Conservation (phyloP, 2,113 vertebrate species). For the Paracanthobrama guichenoti region DNA sequence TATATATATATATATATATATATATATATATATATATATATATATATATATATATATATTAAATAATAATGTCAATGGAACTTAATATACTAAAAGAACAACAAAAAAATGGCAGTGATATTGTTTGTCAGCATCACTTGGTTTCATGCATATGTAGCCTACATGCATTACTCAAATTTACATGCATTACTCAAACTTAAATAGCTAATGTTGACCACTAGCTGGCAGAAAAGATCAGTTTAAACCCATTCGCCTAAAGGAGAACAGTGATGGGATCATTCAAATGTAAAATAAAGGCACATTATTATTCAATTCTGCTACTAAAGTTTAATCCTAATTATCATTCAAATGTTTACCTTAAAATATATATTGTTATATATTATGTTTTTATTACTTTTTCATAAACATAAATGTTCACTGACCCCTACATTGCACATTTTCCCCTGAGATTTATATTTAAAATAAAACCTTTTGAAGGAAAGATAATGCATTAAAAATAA, state of each 20-base stretch:
- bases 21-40: too few species aligned
- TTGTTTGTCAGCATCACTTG: not conserved
- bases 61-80: too few species aligned
- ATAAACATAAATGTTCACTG: not conserved
- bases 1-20: too few species aligned
- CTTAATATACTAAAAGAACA: too few species aligned
- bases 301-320: not conserved
- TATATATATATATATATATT: too few species aligned
- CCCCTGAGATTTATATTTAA: not conserved
- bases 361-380: not conserved
- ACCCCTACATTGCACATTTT: not conserved
- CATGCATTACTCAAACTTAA: not conserved
- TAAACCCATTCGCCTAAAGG: not conserved
- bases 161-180: not conserved
- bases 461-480: not conserved
- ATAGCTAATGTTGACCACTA: conserved; percentile 47
- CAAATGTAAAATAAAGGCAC: not conserved
- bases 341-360: not conserved
- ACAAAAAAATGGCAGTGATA: not conserved
- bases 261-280: not conserved
- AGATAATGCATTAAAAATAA: not conserved
- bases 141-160: not conserved
- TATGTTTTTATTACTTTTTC: not conserved
- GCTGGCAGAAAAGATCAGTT: conserved; percentile 57
- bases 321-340: not conserved